Evolutionary conservation across 2,888 invertebrate genomes (phyloP), one percentile per base, ranked within the genome.

Genomic region (Volucella zonaria): DNA sequence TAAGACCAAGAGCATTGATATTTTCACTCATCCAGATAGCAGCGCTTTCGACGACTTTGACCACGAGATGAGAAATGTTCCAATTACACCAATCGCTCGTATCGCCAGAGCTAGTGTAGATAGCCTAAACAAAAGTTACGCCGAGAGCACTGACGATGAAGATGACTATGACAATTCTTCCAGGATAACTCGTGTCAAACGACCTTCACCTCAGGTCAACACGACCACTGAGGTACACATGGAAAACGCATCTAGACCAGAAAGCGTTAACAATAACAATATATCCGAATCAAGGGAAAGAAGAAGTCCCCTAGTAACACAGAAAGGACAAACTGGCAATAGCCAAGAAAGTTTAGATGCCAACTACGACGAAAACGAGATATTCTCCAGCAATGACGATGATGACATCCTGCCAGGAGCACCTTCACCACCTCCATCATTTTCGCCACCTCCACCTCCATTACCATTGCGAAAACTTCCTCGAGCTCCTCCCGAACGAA

Each of bases 31-130:
- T 11, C 89, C 88, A 8, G 87, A 83, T 6, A 89, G 88, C 0
- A 87, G 88, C 0, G 88, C 86, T 0, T 91, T 91, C 64, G 90
- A 88, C 11, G 91, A 91, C 62, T 92, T 92, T 76, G 91, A 91
- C 14, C 91, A 91, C 68, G 89, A 88, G 8, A 82, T 92, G 49
- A 88, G 89, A 8, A 89, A 92, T 82, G 90, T 89, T 2, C 91
- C 91, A 0, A 88, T 91, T 1, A 73, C 90, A 18, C 91, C 91
- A 0, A 88, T 91, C 1, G 71, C 90, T 18, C 87, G 88, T n/a
- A 90, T 91, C 51, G 86, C 78, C 0, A 86, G 80, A 4, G 87
- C 74, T 51, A 64, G 76, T 23, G 74, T 45, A 0, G 85, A 82
- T 8, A 86, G 74, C 62, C 6, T 86, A 11, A 40, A 76, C 52